Base-by-base conservation (phyloP, 1,140 invertebrate genomes). In the Hermatobates lingyangjiaoensis region DNA sequence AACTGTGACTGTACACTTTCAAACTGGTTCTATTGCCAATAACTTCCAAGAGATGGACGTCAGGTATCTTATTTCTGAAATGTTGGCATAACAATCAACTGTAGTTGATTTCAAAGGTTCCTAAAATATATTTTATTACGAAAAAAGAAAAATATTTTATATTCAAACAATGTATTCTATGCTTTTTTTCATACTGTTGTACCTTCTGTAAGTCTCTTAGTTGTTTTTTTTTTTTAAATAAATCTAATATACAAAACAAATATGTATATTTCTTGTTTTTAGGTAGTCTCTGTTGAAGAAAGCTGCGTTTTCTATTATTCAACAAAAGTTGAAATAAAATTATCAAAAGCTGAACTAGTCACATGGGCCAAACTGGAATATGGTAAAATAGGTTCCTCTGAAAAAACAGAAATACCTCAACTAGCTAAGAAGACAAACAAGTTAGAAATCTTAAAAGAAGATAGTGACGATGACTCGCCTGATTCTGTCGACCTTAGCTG, bases 281-380 rank as follows among this genome's bases (percentile, higher is more conserved):
- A 87, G 83, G 70, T 86, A 48, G 70, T 88, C 20, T 71, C 80
- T 62, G 71, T 86, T 15, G 66, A 66, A 34, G 70, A 77, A 50
- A 84, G 85, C 61, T 72, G 67, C 56, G 84, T 81, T 1, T 75
- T 74, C 15, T 87, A 96, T 79, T 71, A 81, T 55, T 81, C 81
- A 45, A 84, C 90, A n/a, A 98, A 98, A 76, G 78, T 96, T 20
- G 94, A 98, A 70, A 84, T 98, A 12, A 90, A 85, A 59, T 62
- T 98, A 60, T 83, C 79, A 54, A 97, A 98, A 70, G 77, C 74
- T 1, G 85, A 90, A 59, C 71, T 80, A 2, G 78, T 81, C 20
- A 77, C 76, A 45, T 98, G 94, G 94, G 60, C 70, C 2, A 79
- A 78, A 56, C 62, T 92, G 10, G 75, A 83, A 60, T 74, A 84